Evolutionary conservation across 2,888 invertebrate species (phyloP).

Genomic region (Muschampia plurimacula): DNA sequence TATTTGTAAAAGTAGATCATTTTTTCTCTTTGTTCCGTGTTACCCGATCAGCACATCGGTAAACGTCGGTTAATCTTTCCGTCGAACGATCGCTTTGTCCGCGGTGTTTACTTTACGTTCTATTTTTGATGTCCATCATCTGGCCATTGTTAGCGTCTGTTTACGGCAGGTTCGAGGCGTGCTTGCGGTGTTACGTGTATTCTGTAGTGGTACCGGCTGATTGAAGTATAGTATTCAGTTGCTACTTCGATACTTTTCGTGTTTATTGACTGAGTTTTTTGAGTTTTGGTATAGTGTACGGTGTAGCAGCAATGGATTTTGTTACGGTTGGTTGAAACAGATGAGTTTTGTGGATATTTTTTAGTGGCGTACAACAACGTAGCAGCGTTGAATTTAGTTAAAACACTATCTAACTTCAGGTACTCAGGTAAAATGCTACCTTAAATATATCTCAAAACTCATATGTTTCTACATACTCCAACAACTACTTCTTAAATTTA

Average conservation of each 20-base stretch:
- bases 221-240: slow-evolving; percentile 6
- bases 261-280: slow-evolving; percentile 38
- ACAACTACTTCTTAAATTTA: no score
- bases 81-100: slow-evolving; percentile 75
- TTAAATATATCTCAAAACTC: no score
- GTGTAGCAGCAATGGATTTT: background rate
- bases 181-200: slow-evolving; percentile 64
- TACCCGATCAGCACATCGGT: background rate
- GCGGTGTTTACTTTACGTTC: slow-evolving; percentile 80
- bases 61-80: slow-evolving; percentile 71
- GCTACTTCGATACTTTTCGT: background rate
- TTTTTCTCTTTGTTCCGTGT: background rate
- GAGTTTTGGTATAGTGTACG: background rate
- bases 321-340: background rate
- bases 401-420: no score
- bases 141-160: slow-evolving; percentile 82
- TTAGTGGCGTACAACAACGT: no score
- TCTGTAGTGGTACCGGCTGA: slow-evolving; percentile 51
- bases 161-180: slow-evolving; percentile 51
- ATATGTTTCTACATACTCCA: no score
- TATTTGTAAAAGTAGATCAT: no score
- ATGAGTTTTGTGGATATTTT: no score
- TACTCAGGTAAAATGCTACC: no score
- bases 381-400: no score
- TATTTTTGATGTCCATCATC: slow-evolving; percentile 84